Conservation (phyloP, 2,113 vertebrate genomes). For the Sclerurus mexicanus region DNA sequence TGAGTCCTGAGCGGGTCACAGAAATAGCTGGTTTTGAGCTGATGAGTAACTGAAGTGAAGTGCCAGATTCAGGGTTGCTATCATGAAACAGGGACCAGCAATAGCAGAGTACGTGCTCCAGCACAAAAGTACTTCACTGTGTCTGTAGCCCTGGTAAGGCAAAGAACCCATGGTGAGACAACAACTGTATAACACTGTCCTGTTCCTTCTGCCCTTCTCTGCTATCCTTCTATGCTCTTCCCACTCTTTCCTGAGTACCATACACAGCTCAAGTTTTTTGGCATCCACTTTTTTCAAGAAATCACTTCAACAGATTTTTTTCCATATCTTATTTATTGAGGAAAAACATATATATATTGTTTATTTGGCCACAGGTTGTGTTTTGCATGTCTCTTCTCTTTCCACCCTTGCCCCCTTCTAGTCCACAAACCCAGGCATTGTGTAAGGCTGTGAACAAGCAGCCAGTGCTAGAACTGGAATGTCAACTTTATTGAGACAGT, state of each 20-base stretch:
- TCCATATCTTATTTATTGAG: not conserved
- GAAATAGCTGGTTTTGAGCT: not conserved
- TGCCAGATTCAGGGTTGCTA: not conserved
- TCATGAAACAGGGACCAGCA: not conserved
- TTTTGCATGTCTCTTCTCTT: not conserved
- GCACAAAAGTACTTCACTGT: not conserved
- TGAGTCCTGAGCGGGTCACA: accelerated
- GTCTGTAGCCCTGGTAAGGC: not conserved
- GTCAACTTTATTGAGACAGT: not conserved
- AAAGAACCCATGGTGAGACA: not conserved
- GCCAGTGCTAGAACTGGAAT: not conserved
- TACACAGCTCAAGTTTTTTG: not conserved
- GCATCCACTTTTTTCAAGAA: not conserved
- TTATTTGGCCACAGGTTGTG: not conserved
- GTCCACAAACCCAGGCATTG: not conserved
- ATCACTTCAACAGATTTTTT: not conserved
- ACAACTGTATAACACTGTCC: not conserved
- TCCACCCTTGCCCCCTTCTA: not conserved
- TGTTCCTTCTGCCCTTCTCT: not conserved
- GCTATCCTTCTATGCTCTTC: not conserved
- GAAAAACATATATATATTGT: not conserved
- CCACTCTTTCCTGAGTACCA: not conserved
- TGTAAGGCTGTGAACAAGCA: not conserved
- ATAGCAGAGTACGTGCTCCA: accelerated
- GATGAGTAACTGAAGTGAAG: not conserved